Conservation (phyloP, 2,888 invertebrate genomes). For the Micoletzkya japonica region DNA sequence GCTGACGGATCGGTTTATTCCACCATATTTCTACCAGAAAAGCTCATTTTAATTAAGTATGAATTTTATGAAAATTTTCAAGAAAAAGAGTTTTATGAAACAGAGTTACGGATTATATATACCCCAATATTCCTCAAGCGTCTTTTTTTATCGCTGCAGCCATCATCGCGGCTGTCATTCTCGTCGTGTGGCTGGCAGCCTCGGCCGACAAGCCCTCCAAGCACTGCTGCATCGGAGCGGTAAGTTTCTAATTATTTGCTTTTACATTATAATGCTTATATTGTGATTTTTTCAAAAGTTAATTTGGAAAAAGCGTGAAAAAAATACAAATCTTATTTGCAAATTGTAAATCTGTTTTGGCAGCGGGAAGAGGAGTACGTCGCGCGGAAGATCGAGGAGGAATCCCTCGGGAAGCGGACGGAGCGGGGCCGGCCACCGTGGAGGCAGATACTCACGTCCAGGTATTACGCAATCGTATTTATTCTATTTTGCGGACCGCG, state of each 20-base stretch:
- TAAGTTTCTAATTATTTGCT: conserved; percentile 20
- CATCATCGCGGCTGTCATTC: conserved; percentile 36
- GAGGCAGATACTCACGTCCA: conserved; percentile 41
- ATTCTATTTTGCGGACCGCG: too few relatives aligned
- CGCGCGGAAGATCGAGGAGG: conserved; percentile 55
- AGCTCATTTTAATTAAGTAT: too few relatives aligned
- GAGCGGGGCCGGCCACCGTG: conserved; percentile 52
- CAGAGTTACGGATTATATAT: neutral
- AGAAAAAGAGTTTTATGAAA: neutral
- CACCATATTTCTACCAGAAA: too few relatives aligned
- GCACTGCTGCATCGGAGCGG: conserved; percentile 53
- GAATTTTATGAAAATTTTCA: too few relatives aligned
- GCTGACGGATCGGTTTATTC: too few relatives aligned
- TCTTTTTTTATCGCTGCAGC: too few relatives aligned
- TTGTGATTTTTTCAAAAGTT: too few relatives aligned
- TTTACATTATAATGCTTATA: conserved; percentile 17
- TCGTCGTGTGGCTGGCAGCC: conserved; percentile 55
- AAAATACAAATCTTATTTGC: too few relatives aligned
- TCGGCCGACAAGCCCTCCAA: conserved; percentile 62
- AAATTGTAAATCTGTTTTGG: too few relatives aligned
- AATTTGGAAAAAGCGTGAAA: too few relatives aligned
- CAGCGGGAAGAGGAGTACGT: conserved; percentile 54
- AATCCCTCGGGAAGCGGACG: conserved; percentile 56
- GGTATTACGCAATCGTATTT: conserved; percentile 1
- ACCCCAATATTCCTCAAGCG: neutral